These are phyloP conservation scores for Lophius piscatorius DNA, from an alignment of 2,113 vertebrate genomes.

Conservation along the genomic window DNA sequence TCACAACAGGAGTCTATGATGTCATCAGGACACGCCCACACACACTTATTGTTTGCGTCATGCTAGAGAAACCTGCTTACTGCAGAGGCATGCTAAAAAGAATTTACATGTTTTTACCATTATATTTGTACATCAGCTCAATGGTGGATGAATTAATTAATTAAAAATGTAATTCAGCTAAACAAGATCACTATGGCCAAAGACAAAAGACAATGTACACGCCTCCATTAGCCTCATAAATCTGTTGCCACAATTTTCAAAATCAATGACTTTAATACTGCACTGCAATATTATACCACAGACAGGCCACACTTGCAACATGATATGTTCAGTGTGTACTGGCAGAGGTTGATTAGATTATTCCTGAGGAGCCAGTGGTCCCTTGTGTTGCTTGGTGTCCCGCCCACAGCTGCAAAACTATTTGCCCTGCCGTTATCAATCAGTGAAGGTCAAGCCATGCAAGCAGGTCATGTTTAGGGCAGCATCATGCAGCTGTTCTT, in stretches of 20 bases:
- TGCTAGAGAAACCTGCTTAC: not conserved
- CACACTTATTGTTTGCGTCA: constrained; percentile 14
- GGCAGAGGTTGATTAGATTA: not conserved
- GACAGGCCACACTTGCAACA: not conserved
- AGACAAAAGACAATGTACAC: not conserved
- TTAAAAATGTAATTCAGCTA: not conserved
- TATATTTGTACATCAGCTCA: not conserved
- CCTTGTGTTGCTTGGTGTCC: not conserved
- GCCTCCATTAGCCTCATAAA: not conserved
- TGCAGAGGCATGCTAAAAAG: not conserved
- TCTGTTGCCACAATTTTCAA: too few species aligned
- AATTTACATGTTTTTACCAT: not conserved
- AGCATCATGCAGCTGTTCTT: not conserved
- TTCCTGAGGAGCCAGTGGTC: not conserved
- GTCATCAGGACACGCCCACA: not conserved
- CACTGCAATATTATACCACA: not conserved
- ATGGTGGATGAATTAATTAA: not conserved
- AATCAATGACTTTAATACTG: not conserved
- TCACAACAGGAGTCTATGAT: not conserved
- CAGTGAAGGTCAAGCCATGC: constrained; percentile 29
- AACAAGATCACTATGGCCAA: not conserved
- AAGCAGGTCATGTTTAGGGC: not conserved
- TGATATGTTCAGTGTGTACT: not conserved
- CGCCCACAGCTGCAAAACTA: constrained; percentile 2
- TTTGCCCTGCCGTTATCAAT: constrained; percentile 11